phyloP scores from a whole-genome alignment of 2,113 vertebrate species.

The Triplophysa siluroides region DNA sequence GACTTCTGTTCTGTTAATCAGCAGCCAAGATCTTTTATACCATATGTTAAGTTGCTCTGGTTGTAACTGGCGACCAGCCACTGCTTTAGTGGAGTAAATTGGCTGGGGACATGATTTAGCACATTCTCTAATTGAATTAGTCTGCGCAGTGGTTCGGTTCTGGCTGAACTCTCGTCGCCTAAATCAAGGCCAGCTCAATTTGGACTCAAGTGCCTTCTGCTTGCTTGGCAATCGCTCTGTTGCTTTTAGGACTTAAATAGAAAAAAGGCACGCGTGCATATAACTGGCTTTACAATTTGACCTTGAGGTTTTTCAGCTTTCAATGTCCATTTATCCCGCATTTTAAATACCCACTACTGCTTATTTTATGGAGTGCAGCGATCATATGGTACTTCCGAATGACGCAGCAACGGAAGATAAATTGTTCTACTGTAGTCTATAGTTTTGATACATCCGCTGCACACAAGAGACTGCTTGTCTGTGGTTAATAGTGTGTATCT shows the following conservation, averaged over 20 bases:
- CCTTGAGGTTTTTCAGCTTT: not conserved
- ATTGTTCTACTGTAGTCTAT: not conserved
- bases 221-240: slow-evolving; percentile 44
- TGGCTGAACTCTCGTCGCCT: slow-evolving; percentile 38
- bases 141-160: slow-evolving; percentile 61
- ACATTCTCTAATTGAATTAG: slow-evolving; percentile 57
- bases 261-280: not conserved
- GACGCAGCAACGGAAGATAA: slow-evolving; percentile 21
- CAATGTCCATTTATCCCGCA: not conserved
- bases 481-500: slow-evolving; percentile 34
- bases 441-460: not conserved
- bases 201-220: slow-evolving; percentile 55
- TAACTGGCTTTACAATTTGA: not conserved
- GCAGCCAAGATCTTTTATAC: not conserved
- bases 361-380: not conserved
- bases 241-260: not conserved
- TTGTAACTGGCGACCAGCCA: slow-evolving; percentile 3
- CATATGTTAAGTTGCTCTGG: not conserved
- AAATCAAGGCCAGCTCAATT: slow-evolving; percentile 47
- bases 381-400: slow-evolving; percentile 17
- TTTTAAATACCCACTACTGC: not conserved
- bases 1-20: not conserved
- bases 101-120: slow-evolving; percentile 47
- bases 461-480: slow-evolving; percentile 30
- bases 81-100: slow-evolving; percentile 25